Conservation (phyloP, 1,140 invertebrate genomes). For the Bombus sylvicola region DNA sequence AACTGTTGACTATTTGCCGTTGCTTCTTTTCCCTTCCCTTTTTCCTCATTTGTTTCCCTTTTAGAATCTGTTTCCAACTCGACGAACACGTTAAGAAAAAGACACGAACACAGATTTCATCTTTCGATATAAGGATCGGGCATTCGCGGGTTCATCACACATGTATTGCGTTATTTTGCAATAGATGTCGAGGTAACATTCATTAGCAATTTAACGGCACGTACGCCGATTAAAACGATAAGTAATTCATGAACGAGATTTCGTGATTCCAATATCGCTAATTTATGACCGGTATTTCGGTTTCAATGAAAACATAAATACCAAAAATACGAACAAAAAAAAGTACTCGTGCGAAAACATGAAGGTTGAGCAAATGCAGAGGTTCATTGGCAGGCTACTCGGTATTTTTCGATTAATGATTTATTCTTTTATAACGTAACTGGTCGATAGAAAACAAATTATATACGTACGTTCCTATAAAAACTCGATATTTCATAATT, state of each 20-base stretch:
- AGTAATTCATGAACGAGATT: constrained; percentile 53
- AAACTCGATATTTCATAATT: not conserved
- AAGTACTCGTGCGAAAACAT: not conserved
- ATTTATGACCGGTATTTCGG: constrained; percentile 36
- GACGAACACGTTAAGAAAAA: not conserved
- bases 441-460: not conserved
- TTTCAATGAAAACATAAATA: constrained; percentile 16
- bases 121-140: not conserved
- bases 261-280: constrained; percentile 25
- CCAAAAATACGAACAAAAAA: not conserved
- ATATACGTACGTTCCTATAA: no score
- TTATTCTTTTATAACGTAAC: not conserved
- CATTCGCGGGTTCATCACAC: no score
- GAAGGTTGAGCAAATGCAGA: not conserved
- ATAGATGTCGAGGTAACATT: not conserved
- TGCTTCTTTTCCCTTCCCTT: not conserved
- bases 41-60: not conserved
- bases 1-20: constrained; percentile 1
- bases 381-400: not conserved
- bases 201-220: constrained; percentile 37
- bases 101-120: not conserved
- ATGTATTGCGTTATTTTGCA: not conserved
- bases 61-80: not conserved
- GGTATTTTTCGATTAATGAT: constrained; percentile 1
- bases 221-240: constrained; percentile 31